These are phyloP conservation scores for Lophius americanus DNA, from an alignment of 2,797 vertebrate species.

Conservation along the genomic window DNA sequence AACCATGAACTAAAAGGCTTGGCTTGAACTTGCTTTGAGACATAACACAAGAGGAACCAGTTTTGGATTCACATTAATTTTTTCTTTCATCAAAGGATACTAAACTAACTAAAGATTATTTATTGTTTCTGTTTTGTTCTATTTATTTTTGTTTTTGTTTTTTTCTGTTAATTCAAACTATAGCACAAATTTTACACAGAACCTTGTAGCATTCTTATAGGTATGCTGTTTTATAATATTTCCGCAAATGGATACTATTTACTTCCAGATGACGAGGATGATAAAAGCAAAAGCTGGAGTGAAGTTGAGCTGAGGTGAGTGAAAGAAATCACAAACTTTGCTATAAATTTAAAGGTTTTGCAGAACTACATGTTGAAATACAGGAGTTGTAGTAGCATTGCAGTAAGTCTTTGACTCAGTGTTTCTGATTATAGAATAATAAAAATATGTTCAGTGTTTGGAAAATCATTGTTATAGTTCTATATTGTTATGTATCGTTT, in stretches of 20 bases:
- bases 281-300: slow-evolving; percentile 66
- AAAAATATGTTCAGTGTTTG: background rate
- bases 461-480: background rate
- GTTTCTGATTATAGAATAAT: background rate
- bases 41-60: slow-evolving; percentile 12
- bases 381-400: background rate
- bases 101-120: slow-evolving; percentile 2
- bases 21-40: slow-evolving; percentile 6
- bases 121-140: slow-evolving; percentile 2
- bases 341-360: background rate
- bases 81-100: background rate
- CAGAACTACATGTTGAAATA: background rate
- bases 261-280: slow-evolving; percentile 77
- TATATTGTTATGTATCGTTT: background rate
- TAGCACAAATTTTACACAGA: too few species aligned
- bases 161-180: background rate
- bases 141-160: background rate
- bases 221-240: slow-evolving; percentile 49
- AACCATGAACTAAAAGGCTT: slow-evolving; percentile 28
- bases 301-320: slow-evolving; percentile 79
- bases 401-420: background rate
- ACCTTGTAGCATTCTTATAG: too few species aligned
- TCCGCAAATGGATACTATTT: slow-evolving; percentile 42
- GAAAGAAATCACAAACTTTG: background rate
- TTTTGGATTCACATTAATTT: slow-evolving; percentile 18